Evolutionary conservation across 2,888 invertebrate genomes (phyloP), one percentile per base, ranked within the genome.

Genomic region (Lomographa bimaculata): DNA sequence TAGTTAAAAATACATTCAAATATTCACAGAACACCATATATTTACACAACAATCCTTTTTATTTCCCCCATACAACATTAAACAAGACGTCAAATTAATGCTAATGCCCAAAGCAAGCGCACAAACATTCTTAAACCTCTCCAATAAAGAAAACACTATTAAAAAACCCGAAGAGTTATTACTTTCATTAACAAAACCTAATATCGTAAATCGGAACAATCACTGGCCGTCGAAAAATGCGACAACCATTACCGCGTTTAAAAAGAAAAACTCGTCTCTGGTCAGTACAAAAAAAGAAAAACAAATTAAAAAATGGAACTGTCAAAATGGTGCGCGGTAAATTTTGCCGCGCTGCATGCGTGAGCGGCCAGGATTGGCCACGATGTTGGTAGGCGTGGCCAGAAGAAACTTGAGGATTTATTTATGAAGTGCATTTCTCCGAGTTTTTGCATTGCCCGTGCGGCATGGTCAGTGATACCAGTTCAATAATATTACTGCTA

Each of bases 251-350:
- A 69, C 64, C 18, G 25, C 9, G 41, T 61, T 52, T 64, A 62
- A 62, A 60, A 74, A 81, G 77, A 81, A 67, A 60, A 53, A 66
- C 64, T 10, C n/a, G 59, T 61, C 61, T 57, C 53, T 70, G 77
- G 69, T 64, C 52, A 45, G 54, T n/a, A 54, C 48, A 64, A 65
- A 63, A 60, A 58, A 67, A 65, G 64, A 63, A 68, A 71, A 73
- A 71, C 55, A 58, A 45, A 46, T 40, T 50, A 64, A 68, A 60
- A 65, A 69, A 62, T 48, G 70, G 75, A 82, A 77, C 81, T 86
- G 86, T 87, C 86, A 87, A 83, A 85, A 87, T 79, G 84, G 81
- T 77, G 69, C 65, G 79, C 80, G 66, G 79, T 82, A 85, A 82
- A 82, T 84, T 82, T 79, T 72, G 67, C 74, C 73, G 77, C 71